phyloP scores from a whole-genome alignment of 2,888 invertebrate genomes.

The Iphiclides podalirius region DNA sequence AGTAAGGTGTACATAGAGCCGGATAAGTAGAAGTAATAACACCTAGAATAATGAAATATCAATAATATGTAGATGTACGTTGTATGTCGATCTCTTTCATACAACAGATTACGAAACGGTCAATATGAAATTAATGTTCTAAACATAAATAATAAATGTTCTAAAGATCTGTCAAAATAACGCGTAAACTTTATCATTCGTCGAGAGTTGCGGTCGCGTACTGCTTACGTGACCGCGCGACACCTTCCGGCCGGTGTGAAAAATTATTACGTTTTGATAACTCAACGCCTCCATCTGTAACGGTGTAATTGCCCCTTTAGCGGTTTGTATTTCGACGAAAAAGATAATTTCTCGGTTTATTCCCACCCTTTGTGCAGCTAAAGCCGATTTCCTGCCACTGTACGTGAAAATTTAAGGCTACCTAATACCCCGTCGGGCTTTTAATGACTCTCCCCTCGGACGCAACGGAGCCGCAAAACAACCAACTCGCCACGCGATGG shows the following conservation, averaged over 20 bases:
- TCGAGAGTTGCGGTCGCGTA: constrained; percentile 49
- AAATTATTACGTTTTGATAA: constrained; percentile 74
- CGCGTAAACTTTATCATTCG: constrained; percentile 37
- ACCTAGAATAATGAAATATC: too few species aligned
- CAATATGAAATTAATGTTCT: too few species aligned
- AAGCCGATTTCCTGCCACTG: constrained; percentile 73
- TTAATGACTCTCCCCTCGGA: constrained; percentile 74
- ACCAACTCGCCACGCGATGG: constrained; percentile 60
- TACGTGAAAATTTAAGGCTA: constrained; percentile 75
- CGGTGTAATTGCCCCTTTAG: constrained; percentile 76
- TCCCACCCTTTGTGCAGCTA: constrained; percentile 74
- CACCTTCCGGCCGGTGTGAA: constrained; percentile 77
- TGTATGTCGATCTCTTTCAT: too few species aligned
- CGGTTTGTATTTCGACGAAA: constrained; percentile 70
- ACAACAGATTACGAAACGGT: too few species aligned
- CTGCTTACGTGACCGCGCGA: constrained; percentile 59
- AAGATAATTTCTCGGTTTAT: constrained; percentile 76
- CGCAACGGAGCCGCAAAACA: constrained; percentile 67
- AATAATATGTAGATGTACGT: too few species aligned
- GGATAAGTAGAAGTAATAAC: too few species aligned
- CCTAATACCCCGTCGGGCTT: constrained; percentile 75
- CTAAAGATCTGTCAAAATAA: too few species aligned
- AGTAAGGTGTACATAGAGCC: too few species aligned
- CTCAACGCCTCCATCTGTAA: constrained; percentile 72
- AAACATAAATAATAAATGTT: too few species aligned